Percentiles rank a stretch among this genome's conserved stretches.
phyloP scores from a whole-genome alignment of 2,113 vertebrate species.

The Helogale parvula region DNA sequence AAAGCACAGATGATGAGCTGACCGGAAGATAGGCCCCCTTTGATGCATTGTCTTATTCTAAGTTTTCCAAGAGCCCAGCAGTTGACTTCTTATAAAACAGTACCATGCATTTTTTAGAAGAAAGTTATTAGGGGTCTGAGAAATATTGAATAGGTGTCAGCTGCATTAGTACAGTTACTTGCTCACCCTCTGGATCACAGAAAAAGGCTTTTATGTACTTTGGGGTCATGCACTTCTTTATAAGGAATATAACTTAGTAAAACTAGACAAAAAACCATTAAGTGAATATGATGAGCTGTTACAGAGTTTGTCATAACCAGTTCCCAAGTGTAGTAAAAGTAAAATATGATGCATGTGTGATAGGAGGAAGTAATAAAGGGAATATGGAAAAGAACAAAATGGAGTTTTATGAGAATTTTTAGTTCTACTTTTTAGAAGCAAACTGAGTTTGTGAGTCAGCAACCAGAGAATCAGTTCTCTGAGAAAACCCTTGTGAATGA shows the following conservation, averaged over 20 bases:
- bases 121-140: neutral
- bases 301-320: conserved; percentile 43
- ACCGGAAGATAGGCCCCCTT: fast-evolving
- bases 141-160: neutral
- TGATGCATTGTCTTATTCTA: neutral
- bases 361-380: conserved; percentile 37
- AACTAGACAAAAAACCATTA: neutral
- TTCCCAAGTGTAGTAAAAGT: conserved; percentile 26
- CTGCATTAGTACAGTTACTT: neutral
- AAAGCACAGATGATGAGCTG: neutral
- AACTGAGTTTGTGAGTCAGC: conserved; percentile 2
- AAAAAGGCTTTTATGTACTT: conserved; percentile 25
- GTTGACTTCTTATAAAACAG: conserved; percentile 11
- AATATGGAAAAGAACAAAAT: conserved; percentile 28
- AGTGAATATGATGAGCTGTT: neutral
- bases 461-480: neutral
- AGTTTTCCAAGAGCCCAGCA: neutral
- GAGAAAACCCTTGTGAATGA: conserved; percentile 13
- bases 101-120: neutral
- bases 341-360: neutral
- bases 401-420: neutral
- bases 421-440: conserved; percentile 18
- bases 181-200: neutral
- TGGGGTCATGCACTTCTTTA: neutral
- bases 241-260: conserved; percentile 44